Base-by-base conservation (phyloP, 1,140 invertebrate genomes). In the Coelopa frigida region DNA sequence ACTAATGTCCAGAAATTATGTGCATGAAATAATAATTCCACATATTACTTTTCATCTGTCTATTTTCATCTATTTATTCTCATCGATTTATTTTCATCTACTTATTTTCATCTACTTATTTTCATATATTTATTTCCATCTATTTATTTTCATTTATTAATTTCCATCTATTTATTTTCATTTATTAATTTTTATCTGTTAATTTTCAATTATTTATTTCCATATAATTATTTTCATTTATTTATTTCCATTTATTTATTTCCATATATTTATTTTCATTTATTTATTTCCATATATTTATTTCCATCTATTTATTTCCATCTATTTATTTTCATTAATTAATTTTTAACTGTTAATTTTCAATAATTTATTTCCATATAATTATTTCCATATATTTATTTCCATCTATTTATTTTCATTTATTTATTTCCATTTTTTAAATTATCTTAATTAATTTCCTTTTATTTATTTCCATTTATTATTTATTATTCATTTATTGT, bases 281-380 rank as follows among this genome's bases (percentile, higher is more conserved):
- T 24, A 24, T 40, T 26, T 40, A 40, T 40, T 40, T 40, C 18
- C 18, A 23, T n/a, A 8, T 12, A 26, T 8, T 23, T 33, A n/a
- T n/a, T n/a, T 12, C 21, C 10, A 12, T 17, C n/a, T 40, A 8
- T 17, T 10, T 6, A 11, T 15, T 39, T 26, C 20, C 22, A 26
- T 11, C 11, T 15, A 17, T 14, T 37, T 6, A 4, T 40, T 26
- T n/a, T 10, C 8, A 20, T 14, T 23, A 40, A 15, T 26, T 40
- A 26, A 40, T 17, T 15, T 23, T 11, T 40, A 40, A 26, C 29
- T 40, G 24, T 40, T 17, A 8, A 26, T 14, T n/a, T 40, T 40
- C 17, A 26, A 40, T 40, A 40, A 40, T 40, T 26, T 40, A 40
- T 40, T 26, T 45, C 15, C 14, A 17, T 45, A 36, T 12, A 20